Base-by-base conservation (phyloP, 2,797 vertebrate genomes). In the Crocidura indochinensis region DNA sequence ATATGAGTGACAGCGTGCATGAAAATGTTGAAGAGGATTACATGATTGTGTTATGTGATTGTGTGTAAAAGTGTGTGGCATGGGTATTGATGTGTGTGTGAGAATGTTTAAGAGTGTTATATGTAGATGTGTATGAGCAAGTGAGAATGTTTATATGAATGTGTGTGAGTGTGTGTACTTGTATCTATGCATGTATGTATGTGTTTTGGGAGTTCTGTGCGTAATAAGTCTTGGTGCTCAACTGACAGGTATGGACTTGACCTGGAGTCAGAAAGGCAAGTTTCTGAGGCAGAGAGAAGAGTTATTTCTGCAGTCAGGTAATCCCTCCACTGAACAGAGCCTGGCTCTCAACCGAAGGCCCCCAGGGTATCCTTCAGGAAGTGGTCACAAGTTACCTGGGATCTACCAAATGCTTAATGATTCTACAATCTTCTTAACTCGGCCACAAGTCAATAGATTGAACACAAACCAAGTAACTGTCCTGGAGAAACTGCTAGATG, bases 401-500 rank as follows among this genome's bases (percentile, higher is more conserved):
- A 15, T 8, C n/a, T 67, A 17, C 71, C 24, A 53, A 20, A 27
- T 4, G 24, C 29, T 46, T 1, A 3, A 64, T 20, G 87, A 19
- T 49, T 86, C 60, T 22, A 22, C 20, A 22, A 76, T 46, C 76
- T 82, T 3, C 51, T 22, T 7, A 10, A 26, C 19, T 53, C 75
- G 56, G 6, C 4, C 26, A 29, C 67, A 47, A 62, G 74, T 20
- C 31, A 7, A 24, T 26, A n/a, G 31, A 19, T 22, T 15, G 12
- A 15, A 6, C 22, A 62, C 67, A 74, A 31, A 47, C 15, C 15
- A 31, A 53, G 46, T 9, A 27, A 62, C 31, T 14, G 11, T 49
- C 67, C 51, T 11, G 1, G 26, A 26, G 0, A 0, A 14, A 27
- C 56, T 27, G 12, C 17, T 24, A 26, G 29, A 29, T 0, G 0